These are phyloP conservation scores for Conger conger DNA, from an alignment of 2,113 vertebrate species.

Conservation along the genomic window DNA sequence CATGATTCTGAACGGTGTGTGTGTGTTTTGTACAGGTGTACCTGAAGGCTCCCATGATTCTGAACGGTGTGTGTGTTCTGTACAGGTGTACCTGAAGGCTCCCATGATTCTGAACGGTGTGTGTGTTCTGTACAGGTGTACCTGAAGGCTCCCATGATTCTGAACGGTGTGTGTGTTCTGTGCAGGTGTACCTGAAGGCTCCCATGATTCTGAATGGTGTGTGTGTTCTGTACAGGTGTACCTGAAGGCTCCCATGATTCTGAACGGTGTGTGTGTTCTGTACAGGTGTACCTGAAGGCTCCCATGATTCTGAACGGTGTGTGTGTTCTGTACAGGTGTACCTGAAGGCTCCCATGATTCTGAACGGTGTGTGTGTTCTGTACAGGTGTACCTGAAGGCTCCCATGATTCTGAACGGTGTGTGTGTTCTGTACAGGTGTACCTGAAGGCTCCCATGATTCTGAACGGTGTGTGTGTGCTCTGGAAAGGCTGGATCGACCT, in stretches of 20 bases:
- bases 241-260: too few relatives aligned
- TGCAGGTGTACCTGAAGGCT: too few relatives aligned
- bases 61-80: too few relatives aligned
- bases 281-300: not conserved
- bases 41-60: too few relatives aligned
- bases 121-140: too few relatives aligned
- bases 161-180: too few relatives aligned
- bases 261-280: conserved; percentile 19
- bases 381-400: not conserved
- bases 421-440: conserved; percentile 78
- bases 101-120: too few relatives aligned
- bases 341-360: not conserved
- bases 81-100: too few relatives aligned
- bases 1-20: not conserved
- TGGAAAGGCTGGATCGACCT: conserved; percentile 99
- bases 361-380: not conserved
- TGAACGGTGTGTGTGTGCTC: conserved; percentile 97
- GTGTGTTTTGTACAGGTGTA: too few relatives aligned
- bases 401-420: conserved; percentile 9
- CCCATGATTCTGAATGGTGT: conserved; percentile 15
- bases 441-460: conserved; percentile 97
- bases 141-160: too few relatives aligned
- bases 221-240: conserved; percentile 15
- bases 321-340: not conserved
- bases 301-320: conserved; percentile 10